A percentile compares a stretch with the other conserved stretches of the same genome.
These are phyloP conservation scores for Nycteola revayana DNA, from an alignment of 2,888 invertebrate species.

Conservation along the genomic window DNA sequence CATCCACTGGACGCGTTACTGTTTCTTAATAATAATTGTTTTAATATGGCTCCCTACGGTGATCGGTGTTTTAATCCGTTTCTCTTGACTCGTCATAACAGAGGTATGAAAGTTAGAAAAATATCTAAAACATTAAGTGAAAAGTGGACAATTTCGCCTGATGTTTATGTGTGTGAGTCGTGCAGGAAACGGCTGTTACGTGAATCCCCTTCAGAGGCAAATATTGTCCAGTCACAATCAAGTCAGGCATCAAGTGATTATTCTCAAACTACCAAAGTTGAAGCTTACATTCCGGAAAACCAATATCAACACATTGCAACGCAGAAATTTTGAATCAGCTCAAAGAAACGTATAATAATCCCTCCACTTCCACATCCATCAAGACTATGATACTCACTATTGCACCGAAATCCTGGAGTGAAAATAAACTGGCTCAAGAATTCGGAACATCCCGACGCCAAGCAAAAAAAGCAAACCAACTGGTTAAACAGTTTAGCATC, in stretches of 20 bases:
- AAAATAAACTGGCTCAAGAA: conserved; percentile 12
- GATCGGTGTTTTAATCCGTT: too few species aligned
- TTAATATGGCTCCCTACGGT: too few species aligned
- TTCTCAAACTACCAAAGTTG: neutral
- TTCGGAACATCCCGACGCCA: conserved; percentile 26
- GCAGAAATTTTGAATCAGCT: conserved; percentile 22
- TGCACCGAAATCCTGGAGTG: conserved; percentile 27
- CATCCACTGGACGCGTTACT: too few species aligned
- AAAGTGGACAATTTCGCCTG: conserved; percentile 3
- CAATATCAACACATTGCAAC: conserved; percentile 7
- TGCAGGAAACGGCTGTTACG: conserved; percentile 3
- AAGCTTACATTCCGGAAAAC: conserved; percentile 2
- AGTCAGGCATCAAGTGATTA: conserved; percentile 1
- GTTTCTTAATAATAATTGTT: too few species aligned
- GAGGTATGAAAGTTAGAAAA: too few species aligned
- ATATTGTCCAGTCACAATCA: neutral
- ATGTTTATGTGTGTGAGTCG: conserved; percentile 5
- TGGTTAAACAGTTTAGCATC: too few species aligned
- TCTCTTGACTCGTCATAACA: too few species aligned
- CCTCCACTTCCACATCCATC: conserved; percentile 13
- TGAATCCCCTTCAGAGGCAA: conserved; percentile 1
- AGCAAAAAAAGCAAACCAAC: conserved; percentile 25
- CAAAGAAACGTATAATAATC: conserved; percentile 26
- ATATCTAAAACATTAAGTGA: too few species aligned
- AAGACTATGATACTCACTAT: conserved; percentile 26